Evolutionary conservation across 2,888 invertebrate genomes (phyloP), one percentile per base, ranked within the genome.

Genomic region (Desoria tigrina): DNA sequence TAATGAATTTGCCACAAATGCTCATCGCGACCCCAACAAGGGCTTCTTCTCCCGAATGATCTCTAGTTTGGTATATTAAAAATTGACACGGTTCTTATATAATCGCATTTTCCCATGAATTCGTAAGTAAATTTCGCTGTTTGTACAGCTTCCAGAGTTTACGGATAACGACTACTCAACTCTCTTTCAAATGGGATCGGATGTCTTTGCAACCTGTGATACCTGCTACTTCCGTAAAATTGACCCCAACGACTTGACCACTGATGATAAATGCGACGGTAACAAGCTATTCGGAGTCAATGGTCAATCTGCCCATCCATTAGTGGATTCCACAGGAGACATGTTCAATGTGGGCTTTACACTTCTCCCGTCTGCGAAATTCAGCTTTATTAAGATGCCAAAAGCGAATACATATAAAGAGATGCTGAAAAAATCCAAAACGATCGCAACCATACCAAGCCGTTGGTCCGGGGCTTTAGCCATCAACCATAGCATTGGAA

Each of bases 401-500:
- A 16, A 45, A n/a, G 54, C 61, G 9, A 66, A 62, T 24, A 66
- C 66, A 7, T 69, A 76, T 11, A 75, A 75, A 32, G 74, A 76
- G 39, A 74, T 77, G 61, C 49, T 74, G 24, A 74, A 72, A 45
- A 77, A 79, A 49, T 76, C 79, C 2, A 77, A 77, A 61, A 74
- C 78, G 24, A 65, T 81, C 2, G 76, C 77, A 14, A 76, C 77
- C 2, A 77, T 81, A 53, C 77, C 79, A 9, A 78, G 79, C 16
- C 77, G 78, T 49, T 72, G 64, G 51, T 78, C 78, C 73, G 78
- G 76, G 42, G 78, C 79, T 65, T 77, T 79, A 61, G 76, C 78
- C 2, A 84, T 84, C 77, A 79, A 80, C 69, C 84, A 84, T 77
- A 83, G 83, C 68, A 84, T 84, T 72, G 83, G 80, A 21, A 80